Base-by-base conservation (phyloP, 2,888 invertebrate genomes). In the Sinhomidia bicolor region DNA sequence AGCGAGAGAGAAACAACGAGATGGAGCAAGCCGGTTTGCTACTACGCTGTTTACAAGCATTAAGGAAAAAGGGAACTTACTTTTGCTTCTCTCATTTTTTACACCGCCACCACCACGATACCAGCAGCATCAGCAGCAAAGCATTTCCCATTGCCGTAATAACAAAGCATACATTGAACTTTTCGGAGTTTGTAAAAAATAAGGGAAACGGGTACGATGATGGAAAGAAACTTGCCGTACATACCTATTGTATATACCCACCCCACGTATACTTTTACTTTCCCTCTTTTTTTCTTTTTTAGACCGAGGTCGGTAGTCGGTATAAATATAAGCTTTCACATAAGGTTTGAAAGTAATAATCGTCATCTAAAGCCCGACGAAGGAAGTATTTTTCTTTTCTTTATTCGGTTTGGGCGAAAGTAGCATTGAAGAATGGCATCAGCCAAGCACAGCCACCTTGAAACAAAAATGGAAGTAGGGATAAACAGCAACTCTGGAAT, bases 371-470 rank as follows among this genome's bases (percentile, higher is more conserved):
- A n/a, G n/a, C n/a, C n/a, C n/a, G n/a, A n/a, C n/a, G n/a, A n/a
- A n/a, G 57, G 1, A 17, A 5, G 57, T 17, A 17, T 57, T 1
- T 57, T 1, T 57, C 4, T 14, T 51, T 51, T 51, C 14, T n/a
- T 51, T 51, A 14, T 51, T 51, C 23, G 26, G 57, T 54, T 10
- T 26, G 57, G 57, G 60, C 7, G 32, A n/a, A 57, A 32, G 32
- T 14, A 62, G 32, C n/a, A n/a, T n/a, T n/a, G 29, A 32, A 9
- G 10, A 26, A 2, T 62, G 26, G 1, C 3, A 62, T n/a, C n/a
- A n/a, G 62, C 68, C 68, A 41, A 17, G 68, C 1, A 71, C 71
- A 71, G 44, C 71, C 71, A 71, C 71, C 71, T 71, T 71, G 71
- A 71, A 71, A 71, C 71, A 71, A 26, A 44, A 71, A 44, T 23